Evolutionary conservation across 2,113 vertebrate genomes (phyloP), one percentile per base, ranked within the genome.

Genomic region (Daphoenositta chrysoptera): DNA sequence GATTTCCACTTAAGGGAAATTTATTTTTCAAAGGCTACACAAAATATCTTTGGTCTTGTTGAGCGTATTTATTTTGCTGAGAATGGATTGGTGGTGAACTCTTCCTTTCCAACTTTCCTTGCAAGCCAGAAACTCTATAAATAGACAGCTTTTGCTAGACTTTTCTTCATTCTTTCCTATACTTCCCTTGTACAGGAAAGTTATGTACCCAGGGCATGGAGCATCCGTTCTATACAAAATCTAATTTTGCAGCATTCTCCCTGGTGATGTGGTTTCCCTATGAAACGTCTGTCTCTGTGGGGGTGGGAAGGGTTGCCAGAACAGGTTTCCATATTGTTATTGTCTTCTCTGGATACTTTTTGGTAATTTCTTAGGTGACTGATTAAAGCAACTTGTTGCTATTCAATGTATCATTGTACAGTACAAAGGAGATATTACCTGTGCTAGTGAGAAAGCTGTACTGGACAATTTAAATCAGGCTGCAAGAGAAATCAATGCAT

Each of bases 391-490:
- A 48, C 10, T 48, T 40, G 13, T 35, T 57, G 42, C n/a, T 87
- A 35, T 57, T 61, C 85, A 45, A n/a, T 26, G 2, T 53, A 31
- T 60, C 73, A 27, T 56, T 6, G 7, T 44, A 24, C 0, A 0
- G 5, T 60, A 61, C 27, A 48, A 44, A 57, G 7, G 1, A 14
- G 7, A 2, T 40, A 50, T 42, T 40, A 45, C 13, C n/a, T 33
- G 15, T 2, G 3, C 22, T 61, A 42, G 18, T 2, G 6, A 70
- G 27, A 73, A 60, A 87, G n/a, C 30, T 0, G 0, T 42, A 15
- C 35, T 11, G 26, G 40, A n/a, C 22, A 53, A 87, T 54, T 56
- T 30, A 83, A 81, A 81, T 65, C 33, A 48, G 23, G 23, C 1
- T 70, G 17, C 30, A 91, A 83, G 28, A 73, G 6, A 73, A 87